Base-by-base conservation (phyloP, 2,797 vertebrate genomes). In the Anas acuta region DNA sequence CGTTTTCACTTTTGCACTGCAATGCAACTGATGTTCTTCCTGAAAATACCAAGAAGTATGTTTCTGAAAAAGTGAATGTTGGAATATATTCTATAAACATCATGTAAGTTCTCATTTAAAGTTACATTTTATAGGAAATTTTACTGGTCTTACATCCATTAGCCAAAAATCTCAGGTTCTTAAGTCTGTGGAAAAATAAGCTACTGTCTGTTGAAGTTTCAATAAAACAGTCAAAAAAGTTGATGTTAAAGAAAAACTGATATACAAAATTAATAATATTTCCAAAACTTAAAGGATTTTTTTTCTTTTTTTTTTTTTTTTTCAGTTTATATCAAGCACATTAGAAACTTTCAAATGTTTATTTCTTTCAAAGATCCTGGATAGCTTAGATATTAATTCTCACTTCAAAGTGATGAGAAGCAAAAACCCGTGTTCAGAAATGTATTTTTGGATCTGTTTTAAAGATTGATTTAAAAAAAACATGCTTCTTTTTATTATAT, bases 111-210 rank as follows among this genome's bases (percentile, higher is more conserved):
- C 97, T 95, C 30, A 60, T 96, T 96, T 96, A 95, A 96, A 95
- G 82, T 97, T 97, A 95, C 95, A 72, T 94, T 97, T 98, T 97
- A 98, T 97, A 87, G 92, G 80, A 96, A 96, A 95, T 97, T 98
- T 98, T 98, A 97, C 95, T 95, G 77, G 95, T 72, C 89, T 95
- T 96, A 66, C 81, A 95, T 94, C 80, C 94, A 97, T 97, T 97
- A 97, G 97, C 97, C 96, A 98, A 97, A 98, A 98, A 95, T 97
- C 92, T 97, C 97, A 98, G 96, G 97, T 97, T 97, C 96, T 98
- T 96, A 97, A 89, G 75, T 95, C 87, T 86, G 83, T 97, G 95
- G 97, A 97, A 98, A 98, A 98, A 97, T 97, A 98, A 97, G 97
- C 97, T 98, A 97, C 97, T 97, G 97, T 97, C 97, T 96, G 83